These are phyloP conservation scores for Ypsolopha scabrella DNA, from an alignment of 2,888 invertebrate species.

Conservation along the genomic window DNA sequence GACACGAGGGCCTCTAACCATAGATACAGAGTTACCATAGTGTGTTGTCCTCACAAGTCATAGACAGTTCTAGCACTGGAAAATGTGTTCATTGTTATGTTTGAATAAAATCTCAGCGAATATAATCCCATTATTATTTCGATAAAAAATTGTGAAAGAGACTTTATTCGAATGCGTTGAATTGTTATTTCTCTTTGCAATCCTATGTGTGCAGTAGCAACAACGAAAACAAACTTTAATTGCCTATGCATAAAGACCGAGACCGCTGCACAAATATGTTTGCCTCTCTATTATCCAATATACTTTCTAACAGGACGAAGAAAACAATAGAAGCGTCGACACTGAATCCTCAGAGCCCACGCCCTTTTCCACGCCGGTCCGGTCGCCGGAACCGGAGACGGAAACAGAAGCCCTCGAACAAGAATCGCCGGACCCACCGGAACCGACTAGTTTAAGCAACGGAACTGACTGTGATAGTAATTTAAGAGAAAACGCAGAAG, in stretches of 20 bases:
- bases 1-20: slow-evolving; percentile 13
- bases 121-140: background rate
- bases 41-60: slow-evolving; percentile 56
- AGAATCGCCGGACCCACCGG: background rate
- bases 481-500: slow-evolving; percentile 54
- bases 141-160: background rate
- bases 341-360: slow-evolving; percentile 46
- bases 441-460: slow-evolving; percentile 45
- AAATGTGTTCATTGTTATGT: background rate
- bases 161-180: background rate
- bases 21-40: slow-evolving; percentile 21
- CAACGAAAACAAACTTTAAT: slow-evolving; percentile 2
- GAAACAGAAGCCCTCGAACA: slow-evolving; percentile 1
- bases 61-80: slow-evolving; percentile 46
- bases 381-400: slow-evolving; percentile 33
- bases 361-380: slow-evolving; percentile 49
- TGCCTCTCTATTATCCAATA: slow-evolving; percentile 36
- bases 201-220: slow-evolving; percentile 16
- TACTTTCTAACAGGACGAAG: slow-evolving; percentile 61
- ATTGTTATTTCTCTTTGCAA: background rate
- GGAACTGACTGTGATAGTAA: slow-evolving; percentile 63
- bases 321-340: slow-evolving; percentile 51
- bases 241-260: background rate
- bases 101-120: background rate
- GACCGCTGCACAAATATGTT: slow-evolving; percentile 31